These are phyloP conservation scores for Meriones unguiculatus DNA, from an alignment of 2,113 vertebrate species.

Conservation along the genomic window DNA sequence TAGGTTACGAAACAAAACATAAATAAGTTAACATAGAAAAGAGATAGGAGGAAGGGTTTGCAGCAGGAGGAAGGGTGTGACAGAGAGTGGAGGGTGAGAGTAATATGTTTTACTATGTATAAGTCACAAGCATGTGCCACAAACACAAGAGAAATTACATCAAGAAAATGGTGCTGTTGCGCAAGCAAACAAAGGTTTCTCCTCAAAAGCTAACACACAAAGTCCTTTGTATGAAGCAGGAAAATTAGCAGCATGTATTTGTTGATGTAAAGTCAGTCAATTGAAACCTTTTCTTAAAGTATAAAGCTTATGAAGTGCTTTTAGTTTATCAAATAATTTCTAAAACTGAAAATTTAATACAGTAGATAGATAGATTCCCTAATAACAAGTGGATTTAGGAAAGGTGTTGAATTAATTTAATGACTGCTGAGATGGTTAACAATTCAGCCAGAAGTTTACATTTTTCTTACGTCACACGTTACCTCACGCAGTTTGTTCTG, in stretches of 20 bases:
- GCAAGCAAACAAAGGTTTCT: not conserved
- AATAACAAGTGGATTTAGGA: not conserved
- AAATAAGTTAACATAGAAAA: not conserved
- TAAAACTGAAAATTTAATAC: not conserved
- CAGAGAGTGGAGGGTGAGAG: not conserved
- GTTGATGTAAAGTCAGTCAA: not conserved
- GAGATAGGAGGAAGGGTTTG: not conserved
- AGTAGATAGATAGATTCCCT: not conserved
- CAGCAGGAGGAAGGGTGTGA: not conserved
- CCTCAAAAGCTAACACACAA: not conserved
- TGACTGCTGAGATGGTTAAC: not conserved
- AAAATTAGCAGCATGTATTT: not conserved
- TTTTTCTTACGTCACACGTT: not conserved
- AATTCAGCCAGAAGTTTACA: not conserved
- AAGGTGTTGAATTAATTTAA: not conserved
- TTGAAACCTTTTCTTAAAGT: not conserved
- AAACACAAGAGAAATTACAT: not conserved
- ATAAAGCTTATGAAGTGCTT: not conserved
- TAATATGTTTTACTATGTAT: not conserved
- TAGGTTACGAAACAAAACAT: not conserved
- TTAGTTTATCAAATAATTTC: not conserved
- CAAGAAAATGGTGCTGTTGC: not conserved
- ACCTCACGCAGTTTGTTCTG: not conserved
- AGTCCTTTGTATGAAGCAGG: not conserved
- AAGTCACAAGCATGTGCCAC: not conserved